Percentiles rank a stretch among this genome's conserved stretches.
These are phyloP conservation scores for Eubucco bourcierii DNA, from an alignment of 2,113 vertebrate species.

Conservation along the genomic window DNA sequence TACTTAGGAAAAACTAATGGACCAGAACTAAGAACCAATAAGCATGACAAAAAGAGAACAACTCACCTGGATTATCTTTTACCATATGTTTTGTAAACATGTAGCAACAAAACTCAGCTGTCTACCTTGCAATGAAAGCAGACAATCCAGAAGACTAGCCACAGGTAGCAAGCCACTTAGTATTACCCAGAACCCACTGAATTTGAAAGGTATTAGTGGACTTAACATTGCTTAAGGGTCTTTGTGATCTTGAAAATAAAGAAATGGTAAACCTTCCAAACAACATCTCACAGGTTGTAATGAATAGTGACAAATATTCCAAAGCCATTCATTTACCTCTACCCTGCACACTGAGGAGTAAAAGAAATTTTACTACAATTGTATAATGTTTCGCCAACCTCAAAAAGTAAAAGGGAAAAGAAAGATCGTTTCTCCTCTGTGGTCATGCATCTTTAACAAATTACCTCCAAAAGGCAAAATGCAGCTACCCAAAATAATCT, in stretches of 20 bases:
- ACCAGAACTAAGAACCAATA: conserved; percentile 7
- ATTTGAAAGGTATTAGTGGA: conserved; percentile 6
- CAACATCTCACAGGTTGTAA: neutral
- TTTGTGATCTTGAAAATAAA: conserved; percentile 7
- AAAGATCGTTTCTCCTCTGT: neutral
- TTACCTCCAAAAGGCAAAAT: neutral
- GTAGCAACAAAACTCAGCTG: neutral
- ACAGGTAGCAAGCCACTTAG: neutral
- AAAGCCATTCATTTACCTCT: neutral
- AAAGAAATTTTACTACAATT: neutral
- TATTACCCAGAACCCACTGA: neutral
- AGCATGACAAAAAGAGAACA: neutral
- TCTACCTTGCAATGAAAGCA: neutral
- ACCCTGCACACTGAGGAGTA: neutral
- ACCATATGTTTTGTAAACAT: neutral
- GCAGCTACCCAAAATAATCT: neutral
- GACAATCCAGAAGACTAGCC: neutral
- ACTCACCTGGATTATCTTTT: neutral
- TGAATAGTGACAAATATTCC: neutral
- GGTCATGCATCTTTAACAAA: neutral
- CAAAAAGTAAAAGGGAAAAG: neutral
- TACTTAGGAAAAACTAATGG: conserved; percentile 1
- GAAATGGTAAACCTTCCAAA: neutral
- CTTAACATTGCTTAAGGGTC: neutral
- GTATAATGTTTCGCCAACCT: neutral